Evolutionary conservation across 1,140 invertebrate species (phyloP), one percentile per base, ranked within the genome.

Genomic region (Hypsibius dujardini): DNA sequence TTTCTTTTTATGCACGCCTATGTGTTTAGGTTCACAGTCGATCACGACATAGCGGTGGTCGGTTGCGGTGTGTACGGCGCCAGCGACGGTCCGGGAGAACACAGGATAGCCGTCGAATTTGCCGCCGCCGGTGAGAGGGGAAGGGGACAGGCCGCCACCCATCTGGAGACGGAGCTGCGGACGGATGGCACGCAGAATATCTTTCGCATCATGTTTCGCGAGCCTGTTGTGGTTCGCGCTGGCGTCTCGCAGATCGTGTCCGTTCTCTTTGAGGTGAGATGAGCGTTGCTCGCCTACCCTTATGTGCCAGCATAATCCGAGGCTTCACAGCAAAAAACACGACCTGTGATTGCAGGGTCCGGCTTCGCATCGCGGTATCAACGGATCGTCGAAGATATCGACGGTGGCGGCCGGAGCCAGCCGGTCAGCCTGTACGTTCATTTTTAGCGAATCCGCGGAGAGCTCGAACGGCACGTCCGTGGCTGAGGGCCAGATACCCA

Each of bases 41-140:
- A 67, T 67, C 62, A 67, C 45, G 62, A 67, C 42, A 45, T 67
- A 12, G 42, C 12, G 7, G 3, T 67, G 42, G 12, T 15, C 3
- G 62, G 62, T 67, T 67, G 62, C 42, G 62, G 62, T 7, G 45
- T 67, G 7, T 67, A 67, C 42, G 62, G 62, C 12, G 42, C 12
- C 45, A 67, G 42, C 62, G 62, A 67, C 62, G 62, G 62, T 42
- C 42, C 62, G 3, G 42, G 12, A 15, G 3, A 3, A 42, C 42
- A 67, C 62, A 42, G 3, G 62, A 67, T 67, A 7, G 42, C 7
- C 7, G 7, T 67, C 3, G 42, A 67, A 7, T 7, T 67, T 42
- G 3, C 7, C 12, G 45, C 12, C 12, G 62, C 12, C 7, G 42
- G 3, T 42, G 12, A 67, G 12, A 67, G 42, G 12, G 50, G 50